Conservation (phyloP, 92 coral and sea anemone genomes). For the Parazoanthus darwini region DNA sequence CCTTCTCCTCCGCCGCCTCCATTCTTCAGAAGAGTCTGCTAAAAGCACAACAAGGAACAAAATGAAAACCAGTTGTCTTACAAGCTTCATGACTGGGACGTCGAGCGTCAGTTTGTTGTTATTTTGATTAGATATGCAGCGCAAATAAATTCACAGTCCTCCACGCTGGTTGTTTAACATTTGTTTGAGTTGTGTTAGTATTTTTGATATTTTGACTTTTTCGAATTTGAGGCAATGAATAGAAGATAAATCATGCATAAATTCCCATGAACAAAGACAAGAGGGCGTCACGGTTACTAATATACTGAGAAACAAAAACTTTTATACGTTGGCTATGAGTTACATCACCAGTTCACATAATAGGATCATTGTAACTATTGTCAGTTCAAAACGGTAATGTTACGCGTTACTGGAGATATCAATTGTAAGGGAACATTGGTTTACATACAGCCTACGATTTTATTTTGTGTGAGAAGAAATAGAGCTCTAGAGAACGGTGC, state of each 20-base stretch:
- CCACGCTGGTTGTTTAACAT: not conserved
- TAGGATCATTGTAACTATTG: not conserved
- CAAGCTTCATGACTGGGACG: not conserved
- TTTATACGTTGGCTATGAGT: too few relatives aligned
- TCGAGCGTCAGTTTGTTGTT: too few relatives aligned
- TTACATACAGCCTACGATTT: too few relatives aligned
- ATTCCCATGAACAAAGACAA: not conserved
- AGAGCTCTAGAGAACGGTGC: not conserved
- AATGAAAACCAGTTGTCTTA: not conserved
- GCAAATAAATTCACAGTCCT: not conserved
- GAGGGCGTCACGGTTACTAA: not conserved
- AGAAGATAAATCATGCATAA: not conserved
- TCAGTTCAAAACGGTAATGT: not conserved
- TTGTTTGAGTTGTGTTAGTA: not conserved
- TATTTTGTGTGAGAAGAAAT: not conserved
- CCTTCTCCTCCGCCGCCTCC: not conserved
- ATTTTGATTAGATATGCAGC: too few relatives aligned
- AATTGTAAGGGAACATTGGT: too few relatives aligned
- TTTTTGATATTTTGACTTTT: not conserved
- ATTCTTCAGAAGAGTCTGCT: not conserved
- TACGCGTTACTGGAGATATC: not conserved
- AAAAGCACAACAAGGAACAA: not conserved
- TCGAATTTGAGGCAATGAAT: not conserved
- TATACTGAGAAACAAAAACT: not conserved
- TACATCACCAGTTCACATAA: not conserved